These are phyloP conservation scores for Clarias platycephalus DNA, from an alignment of 2,797 vertebrate genomes.

Conservation along the genomic window DNA sequence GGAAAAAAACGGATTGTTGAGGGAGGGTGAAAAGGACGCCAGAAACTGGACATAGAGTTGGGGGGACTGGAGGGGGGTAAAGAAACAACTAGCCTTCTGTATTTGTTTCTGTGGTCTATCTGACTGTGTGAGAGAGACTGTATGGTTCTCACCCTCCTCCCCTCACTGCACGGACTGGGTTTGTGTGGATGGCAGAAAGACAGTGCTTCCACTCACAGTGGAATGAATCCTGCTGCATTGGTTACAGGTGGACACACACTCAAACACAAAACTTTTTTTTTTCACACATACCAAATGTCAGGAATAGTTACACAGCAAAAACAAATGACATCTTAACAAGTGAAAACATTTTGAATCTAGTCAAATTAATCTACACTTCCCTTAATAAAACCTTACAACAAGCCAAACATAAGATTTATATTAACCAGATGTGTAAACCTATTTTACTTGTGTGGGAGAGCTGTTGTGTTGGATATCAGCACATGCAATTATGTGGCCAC, in stretches of 20 bases:
- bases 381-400: too few species aligned
- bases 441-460: too few species aligned
- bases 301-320: too few species aligned
- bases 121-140: constrained; percentile 14
- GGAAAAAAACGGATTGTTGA: constrained; percentile 7
- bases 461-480: too few species aligned
- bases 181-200: constrained; percentile 71
- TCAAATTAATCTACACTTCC: too few species aligned
- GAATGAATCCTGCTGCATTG: constrained; percentile 62
- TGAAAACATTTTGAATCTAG: too few species aligned
- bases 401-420: too few species aligned
- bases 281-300: not conserved
- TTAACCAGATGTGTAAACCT: too few species aligned
- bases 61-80: not conserved
- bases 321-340: too few species aligned
- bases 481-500: too few species aligned
- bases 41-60: not conserved
- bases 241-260: constrained; percentile 51
- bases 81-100: constrained; percentile 28
- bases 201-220: constrained; percentile 71
- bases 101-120: constrained; percentile 29
- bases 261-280: not conserved
- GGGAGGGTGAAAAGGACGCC: constrained; percentile 28
- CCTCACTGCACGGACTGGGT: constrained; percentile 48
- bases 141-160: constrained; percentile 5